Percentiles rank a stretch among this genome's conserved stretches.
These are phyloP conservation scores for rat (Rattus norvegicus) DNA, from an alignment of 2,113 vertebrate species.

Conservation along the genomic window DNA sequence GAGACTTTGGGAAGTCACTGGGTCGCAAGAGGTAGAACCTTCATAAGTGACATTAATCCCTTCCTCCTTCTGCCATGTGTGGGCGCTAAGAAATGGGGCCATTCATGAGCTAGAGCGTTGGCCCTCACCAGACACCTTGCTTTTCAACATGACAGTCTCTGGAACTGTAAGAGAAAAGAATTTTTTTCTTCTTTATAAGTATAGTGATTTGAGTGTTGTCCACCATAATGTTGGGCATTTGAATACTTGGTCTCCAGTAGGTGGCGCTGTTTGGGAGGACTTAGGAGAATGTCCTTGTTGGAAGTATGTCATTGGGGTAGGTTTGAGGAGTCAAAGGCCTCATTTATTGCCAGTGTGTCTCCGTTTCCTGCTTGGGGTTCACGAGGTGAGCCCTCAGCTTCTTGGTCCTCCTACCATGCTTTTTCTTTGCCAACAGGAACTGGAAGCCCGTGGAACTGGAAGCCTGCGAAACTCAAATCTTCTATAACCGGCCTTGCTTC, in stretches of 20 bases:
- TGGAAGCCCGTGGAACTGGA: not conserved
- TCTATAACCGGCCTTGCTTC: not conserved
- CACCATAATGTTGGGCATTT: not conserved
- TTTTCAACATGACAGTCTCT: not conserved
- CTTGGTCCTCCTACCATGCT: not conserved
- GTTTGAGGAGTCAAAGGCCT: not conserved
- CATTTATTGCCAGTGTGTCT: not conserved
- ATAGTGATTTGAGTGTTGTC: not conserved
- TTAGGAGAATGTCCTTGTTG: not conserved
- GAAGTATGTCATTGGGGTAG: not conserved
- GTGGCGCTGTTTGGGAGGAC: not conserved
- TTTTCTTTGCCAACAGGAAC: not conserved
- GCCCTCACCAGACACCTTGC: not conserved
- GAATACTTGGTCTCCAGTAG: not conserved
- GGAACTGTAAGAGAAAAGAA: not conserved
- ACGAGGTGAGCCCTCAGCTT: no score
- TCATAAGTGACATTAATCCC: not conserved
- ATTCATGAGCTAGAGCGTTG: not conserved
- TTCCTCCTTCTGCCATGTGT: not conserved
- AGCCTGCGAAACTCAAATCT: not conserved
- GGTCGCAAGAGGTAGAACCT: not conserved
- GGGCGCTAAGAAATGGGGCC: not conserved
- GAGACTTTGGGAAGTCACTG: not conserved
- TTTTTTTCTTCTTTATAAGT: not conserved
- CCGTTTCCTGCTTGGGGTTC: not conserved